Evolutionary conservation across 2,113 vertebrate species (phyloP), one percentile per base, ranked within the genome.

Genomic region (Trichechus manatus): DNA sequence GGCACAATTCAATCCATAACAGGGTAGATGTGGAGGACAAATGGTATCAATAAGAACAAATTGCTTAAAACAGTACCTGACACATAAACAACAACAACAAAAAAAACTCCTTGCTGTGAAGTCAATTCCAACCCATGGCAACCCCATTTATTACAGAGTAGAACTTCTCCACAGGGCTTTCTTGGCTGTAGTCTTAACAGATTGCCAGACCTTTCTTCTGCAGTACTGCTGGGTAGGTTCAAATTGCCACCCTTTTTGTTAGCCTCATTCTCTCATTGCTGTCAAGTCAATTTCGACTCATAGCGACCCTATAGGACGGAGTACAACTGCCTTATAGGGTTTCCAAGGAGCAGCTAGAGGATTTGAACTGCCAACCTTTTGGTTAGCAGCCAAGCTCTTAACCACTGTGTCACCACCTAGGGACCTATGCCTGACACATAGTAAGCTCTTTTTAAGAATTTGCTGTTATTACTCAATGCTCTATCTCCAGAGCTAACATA

Each of bases 401-500:
- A 64, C 13, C 53, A 64, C 11, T n/a, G 68, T 68, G 29, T 5
- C 17, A 15, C 68, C 7, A 70, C 68, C 31, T 68, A 31, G 31
- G 11, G 64, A 3, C 27, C n/a, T 9, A 25, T 93, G 6, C 66
- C 68, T 97, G 78, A 88, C 25, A 93, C 25, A 59, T 25, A 92
- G 42, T 39, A 66, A 93, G 74, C 23, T 89, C 63, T 94, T 96
- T 56, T 33, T 33, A 93, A 93, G 56, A 87, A 95, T 87, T 42
- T 93, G 29, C 47, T 87, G 20, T 92, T 87, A 89, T 87, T 64
- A 92, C 8, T 94, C 87, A 92, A 6, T 53, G 78, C 44, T 70
- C 8, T 63, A 74, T 83, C 17, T 78, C 68, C 50, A 96, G 61
- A 11, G 36, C 66, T 84, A 89, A 96, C 70, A 72, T 5, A 91